These are phyloP conservation scores for Leucopsar rothschildi DNA, from an alignment of 2,113 vertebrate species.

Conservation along the genomic window DNA sequence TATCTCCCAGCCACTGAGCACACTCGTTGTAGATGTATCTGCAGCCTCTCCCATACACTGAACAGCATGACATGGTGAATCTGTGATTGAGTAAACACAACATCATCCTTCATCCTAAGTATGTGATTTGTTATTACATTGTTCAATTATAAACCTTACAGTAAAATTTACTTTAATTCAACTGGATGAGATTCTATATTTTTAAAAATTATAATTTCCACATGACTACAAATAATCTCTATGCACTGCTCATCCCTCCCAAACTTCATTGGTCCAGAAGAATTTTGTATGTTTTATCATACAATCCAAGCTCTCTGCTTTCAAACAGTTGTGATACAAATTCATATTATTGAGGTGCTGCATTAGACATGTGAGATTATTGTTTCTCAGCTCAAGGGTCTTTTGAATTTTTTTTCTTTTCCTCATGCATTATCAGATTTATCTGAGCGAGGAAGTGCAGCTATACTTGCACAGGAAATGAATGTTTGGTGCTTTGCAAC, in stretches of 20 bases:
- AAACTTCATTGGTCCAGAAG: not conserved
- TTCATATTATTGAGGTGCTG: not conserved
- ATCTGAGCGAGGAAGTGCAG: not conserved
- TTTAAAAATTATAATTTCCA: not conserved
- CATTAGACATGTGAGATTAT: not conserved
- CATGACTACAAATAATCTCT: not conserved
- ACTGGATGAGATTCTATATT: not conserved
- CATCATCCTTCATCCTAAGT: not conserved
- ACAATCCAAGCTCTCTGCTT: not conserved
- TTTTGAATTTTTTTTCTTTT: not conserved
- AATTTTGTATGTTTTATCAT: not conserved
- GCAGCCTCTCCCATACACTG: not conserved
- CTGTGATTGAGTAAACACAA: not conserved
- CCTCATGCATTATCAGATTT: not conserved
- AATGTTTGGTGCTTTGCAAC: not conserved
- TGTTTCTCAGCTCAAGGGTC: not conserved
- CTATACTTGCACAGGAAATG: not conserved
- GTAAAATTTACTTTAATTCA: not conserved
- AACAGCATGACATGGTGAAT: not conserved
- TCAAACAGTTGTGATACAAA: not conserved
- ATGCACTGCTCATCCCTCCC: fast-evolving
- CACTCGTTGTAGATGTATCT: not conserved
- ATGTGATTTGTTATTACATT: not conserved
- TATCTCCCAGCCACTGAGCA: not conserved
- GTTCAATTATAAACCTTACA: not conserved